Evolutionary conservation across 2,888 invertebrate species (phyloP).

Genomic region (Exocentrus adspersus): DNA sequence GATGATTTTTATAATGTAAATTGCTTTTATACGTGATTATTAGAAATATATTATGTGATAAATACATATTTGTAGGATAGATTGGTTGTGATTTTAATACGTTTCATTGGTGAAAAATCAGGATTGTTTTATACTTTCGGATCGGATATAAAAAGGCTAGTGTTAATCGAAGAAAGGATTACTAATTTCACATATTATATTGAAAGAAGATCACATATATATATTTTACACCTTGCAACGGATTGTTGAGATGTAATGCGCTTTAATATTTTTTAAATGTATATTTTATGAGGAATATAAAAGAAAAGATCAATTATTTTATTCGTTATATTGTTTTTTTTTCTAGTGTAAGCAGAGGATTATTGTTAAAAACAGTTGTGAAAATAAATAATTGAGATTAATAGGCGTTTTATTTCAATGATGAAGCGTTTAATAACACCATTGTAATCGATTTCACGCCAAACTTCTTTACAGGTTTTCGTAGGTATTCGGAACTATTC

Average conservation of each 20-base stretch:
- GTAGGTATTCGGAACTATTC: no score
- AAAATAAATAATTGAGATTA: background rate
- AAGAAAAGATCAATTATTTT: constrained; percentile 16
- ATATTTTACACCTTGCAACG: constrained; percentile 11
- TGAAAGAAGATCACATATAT: constrained; percentile 1
- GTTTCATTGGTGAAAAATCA: background rate
- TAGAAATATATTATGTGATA: constrained; percentile 22
- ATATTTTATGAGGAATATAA: constrained; percentile 19
- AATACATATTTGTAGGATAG: background rate
- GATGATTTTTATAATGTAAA: background rate
- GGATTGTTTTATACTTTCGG: background rate
- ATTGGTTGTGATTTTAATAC: constrained; percentile 20
- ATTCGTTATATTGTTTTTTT: constrained; percentile 8
- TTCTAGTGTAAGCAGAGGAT: background rate
- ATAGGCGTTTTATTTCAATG: background rate
- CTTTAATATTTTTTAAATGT: constrained; percentile 27
- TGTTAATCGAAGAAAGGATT: constrained; percentile 6
- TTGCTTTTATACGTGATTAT: background rate
- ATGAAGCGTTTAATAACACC: no score
- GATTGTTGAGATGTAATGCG: constrained; percentile 18
- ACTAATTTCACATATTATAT: background rate
- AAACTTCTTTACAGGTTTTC: no score
- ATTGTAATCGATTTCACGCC: no score
- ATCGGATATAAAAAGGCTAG: constrained; percentile 23
- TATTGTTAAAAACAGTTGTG: constrained; percentile 9